Evolutionary conservation across 2,797 vertebrate species (phyloP), one percentile per base, ranked within the genome.

Genomic region (Geotrypetes seraphini): DNA sequence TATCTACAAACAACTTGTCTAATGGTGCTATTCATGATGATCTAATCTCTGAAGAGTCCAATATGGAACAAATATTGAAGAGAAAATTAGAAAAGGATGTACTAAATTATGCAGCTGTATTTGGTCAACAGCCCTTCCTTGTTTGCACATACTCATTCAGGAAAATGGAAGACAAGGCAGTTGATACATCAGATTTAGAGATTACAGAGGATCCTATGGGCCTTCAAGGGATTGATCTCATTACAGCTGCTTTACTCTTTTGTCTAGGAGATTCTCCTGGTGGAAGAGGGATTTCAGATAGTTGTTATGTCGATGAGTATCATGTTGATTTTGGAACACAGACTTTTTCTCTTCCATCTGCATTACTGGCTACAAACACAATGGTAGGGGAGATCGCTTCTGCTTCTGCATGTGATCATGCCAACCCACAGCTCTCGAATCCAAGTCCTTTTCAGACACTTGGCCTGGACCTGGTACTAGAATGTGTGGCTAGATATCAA

Each of bases 301-400:
- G 95, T 69, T 84, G 91, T 2, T 82, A 91, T 51, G 89, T 95
- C 0, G 95, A 99, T 28, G 84, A 89, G 21, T 94, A 88, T 74
- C 93, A 68, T 10, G 75, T 97, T 47, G 92, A 99, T 66, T 93
- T 96, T 66, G 95, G 96, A 52, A 99, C 96, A 26, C 96, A 99
- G 54, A 99, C 96, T 0, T 99, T 99, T 75, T 97, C 94, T 38
- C 91, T 97, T 56, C 96, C 96, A 2, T 97, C 96, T 21, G 92
- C 96, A 57, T 94, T 99, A 53, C 55, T 99, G 31, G 96, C 94
- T 29, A 99, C 96, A 44, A 90, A 87, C 78, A 99, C 95, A 51
- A 97, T 96, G 91, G 96, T 99, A 22, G 96, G 96, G 4, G 96
- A 99, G 41, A 95, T 99, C 15, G 93, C 90, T 19, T 99, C 96